Evolutionary conservation across 2,888 invertebrate genomes (phyloP).

Genomic region (Teleogryllus oceanicus): DNA sequence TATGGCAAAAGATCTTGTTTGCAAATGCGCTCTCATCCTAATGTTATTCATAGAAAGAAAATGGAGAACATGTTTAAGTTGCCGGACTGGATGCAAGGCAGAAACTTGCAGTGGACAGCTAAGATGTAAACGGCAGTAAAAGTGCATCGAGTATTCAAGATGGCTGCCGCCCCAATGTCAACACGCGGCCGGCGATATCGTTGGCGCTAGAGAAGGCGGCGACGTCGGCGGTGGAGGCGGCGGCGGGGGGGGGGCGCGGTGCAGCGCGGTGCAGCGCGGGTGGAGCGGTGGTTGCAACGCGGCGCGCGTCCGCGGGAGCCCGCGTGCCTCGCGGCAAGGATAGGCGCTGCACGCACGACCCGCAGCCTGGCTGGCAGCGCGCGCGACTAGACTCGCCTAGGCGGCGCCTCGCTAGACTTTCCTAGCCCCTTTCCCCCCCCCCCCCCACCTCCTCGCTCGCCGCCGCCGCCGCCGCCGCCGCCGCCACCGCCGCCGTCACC

Average conservation of each 20-base stretch:
- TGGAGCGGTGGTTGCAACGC: not conserved
- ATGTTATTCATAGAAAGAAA: slow-evolving; percentile 12
- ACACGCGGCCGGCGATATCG: slow-evolving; percentile 28
- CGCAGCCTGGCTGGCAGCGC: not conserved
- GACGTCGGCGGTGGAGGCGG: not conserved
- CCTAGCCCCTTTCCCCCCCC: not conserved
- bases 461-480: not conserved
- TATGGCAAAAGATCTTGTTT: not conserved
- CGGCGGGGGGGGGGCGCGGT: not conserved
- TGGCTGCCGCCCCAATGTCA: slow-evolving; percentile 36
- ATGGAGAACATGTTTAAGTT: not conserved
- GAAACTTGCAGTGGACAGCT: slow-evolving; percentile 1
- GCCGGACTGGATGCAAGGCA: not conserved
- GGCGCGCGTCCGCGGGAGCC: too few species aligned
- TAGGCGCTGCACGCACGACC: not conserved
- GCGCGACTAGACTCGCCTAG: slow-evolving; percentile 18
- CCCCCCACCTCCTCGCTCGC: not conserved
- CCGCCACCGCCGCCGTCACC: not conserved
- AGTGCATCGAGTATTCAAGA: slow-evolving; percentile 31
- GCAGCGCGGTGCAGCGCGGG: not conserved
- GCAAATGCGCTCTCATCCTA: slow-evolving; percentile 18
- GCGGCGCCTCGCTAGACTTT: not conserved
- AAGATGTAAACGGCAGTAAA: slow-evolving; percentile 21
- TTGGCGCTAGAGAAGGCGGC: not conserved
- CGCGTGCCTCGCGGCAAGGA: too few species aligned